Percentiles rank a stretch among this genome's conserved stretches.
phyloP scores from a whole-genome alignment of 2,113 vertebrate species.

The Corydoras sp. region DNA sequence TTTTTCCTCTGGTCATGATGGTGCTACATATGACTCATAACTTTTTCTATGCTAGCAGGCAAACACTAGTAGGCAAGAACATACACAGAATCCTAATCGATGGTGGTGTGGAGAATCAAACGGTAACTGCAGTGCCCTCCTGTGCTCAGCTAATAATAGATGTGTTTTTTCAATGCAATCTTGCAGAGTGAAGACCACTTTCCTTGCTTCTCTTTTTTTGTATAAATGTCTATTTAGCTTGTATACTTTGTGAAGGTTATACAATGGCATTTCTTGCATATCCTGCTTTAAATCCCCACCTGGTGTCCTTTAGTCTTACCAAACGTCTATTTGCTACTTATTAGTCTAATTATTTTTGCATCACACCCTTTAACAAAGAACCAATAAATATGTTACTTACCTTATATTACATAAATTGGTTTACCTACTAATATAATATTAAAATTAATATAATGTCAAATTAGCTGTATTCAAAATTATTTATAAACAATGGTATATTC shows the following conservation, averaged over 20 bases:
- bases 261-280: not conserved
- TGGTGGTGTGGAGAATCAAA: constrained; percentile 64
- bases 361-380: no score
- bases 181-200: not conserved
- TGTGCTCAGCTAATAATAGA: constrained; percentile 42
- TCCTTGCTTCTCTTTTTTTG: not conserved
- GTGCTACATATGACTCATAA: constrained; percentile 47
- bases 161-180: constrained; percentile 47
- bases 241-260: no score
- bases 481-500: no score
- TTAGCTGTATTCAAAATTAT: no score
- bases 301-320: constrained; percentile 25
- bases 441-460: no score
- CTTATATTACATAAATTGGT: no score
- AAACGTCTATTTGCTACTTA: constrained; percentile 16
- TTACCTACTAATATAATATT: no score
- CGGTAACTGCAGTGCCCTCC: constrained; percentile 54
- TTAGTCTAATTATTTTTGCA: constrained; percentile 24
- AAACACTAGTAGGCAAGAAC: constrained; percentile 41
- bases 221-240: constrained; percentile 1
- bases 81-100: constrained; percentile 55
- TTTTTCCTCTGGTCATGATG: not conserved
- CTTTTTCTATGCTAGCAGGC: constrained; percentile 46
- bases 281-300: not conserved
- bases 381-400: no score